Evolutionary conservation across 2,113 vertebrate species (phyloP).

Genomic region (Dascyllus trimaculatus): DNA sequence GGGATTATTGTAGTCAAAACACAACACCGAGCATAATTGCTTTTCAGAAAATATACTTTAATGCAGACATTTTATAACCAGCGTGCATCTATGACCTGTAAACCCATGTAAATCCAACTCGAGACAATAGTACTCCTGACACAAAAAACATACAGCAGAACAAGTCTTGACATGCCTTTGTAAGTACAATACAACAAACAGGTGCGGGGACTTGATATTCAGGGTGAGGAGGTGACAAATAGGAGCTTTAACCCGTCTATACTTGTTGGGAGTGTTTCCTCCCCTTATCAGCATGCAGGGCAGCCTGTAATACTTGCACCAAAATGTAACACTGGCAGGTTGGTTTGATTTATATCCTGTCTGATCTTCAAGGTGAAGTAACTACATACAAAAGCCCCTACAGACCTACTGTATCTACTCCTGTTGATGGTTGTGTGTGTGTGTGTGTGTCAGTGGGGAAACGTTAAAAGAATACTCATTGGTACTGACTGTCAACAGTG

Average conservation of each 20-base stretch:
- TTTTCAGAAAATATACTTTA: conserved; percentile 74
- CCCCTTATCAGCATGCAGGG: conserved; percentile 49
- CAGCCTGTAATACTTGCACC: conserved; percentile 39
- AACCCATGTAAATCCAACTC: conserved; percentile 32
- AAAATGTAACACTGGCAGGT: conserved; percentile 43
- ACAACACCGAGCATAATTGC: conserved; percentile 13
- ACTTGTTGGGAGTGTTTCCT: conserved; percentile 10
- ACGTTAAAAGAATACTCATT: conserved; percentile 2
- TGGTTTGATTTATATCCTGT: conserved; percentile 61
- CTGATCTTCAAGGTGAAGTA: conserved; percentile 57
- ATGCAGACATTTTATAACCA: conserved; percentile 64
- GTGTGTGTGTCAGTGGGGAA: background rate
- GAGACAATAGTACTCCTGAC: conserved; percentile 47
- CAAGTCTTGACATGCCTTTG: conserved; percentile 47
- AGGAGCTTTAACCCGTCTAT: conserved; percentile 16
- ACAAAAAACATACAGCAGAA: conserved; percentile 55
- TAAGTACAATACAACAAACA: conserved; percentile 51
- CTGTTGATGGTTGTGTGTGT: conserved; percentile 2
- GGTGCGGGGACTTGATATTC: conserved; percentile 20
- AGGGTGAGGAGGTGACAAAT: conserved; percentile 16
- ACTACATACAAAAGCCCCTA: conserved; percentile 16
- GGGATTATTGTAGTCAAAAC: background rate
- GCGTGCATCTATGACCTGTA: conserved; percentile 61
- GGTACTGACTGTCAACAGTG: background rate
- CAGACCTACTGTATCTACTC: background rate